Evolutionary conservation across 2,888 invertebrate species (phyloP).

Genomic region (Cryptosula pallasiana): DNA sequence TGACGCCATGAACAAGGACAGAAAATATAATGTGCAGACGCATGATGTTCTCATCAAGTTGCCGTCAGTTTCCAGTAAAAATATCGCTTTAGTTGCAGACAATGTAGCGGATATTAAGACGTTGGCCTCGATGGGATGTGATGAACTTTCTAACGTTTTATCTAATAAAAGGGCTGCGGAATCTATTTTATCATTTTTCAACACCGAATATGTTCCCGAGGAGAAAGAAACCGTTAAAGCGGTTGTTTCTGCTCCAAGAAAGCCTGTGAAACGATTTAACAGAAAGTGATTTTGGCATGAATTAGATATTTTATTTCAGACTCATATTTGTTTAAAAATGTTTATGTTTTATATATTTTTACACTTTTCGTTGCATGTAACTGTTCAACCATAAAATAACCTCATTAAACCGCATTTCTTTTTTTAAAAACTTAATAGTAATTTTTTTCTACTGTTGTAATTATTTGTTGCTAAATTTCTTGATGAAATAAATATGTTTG

Average conservation of each 20-base stretch:
- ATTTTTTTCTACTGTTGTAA: too few species aligned
- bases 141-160: background rate
- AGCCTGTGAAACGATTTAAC: background rate
- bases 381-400: too few species aligned
- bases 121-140: background rate
- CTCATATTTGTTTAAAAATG: too few species aligned
- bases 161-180: conserved; percentile 1
- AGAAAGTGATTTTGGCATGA: too few species aligned
- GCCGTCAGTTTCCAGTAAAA: conserved; percentile 83
- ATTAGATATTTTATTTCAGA: too few species aligned
- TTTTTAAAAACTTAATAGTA: too few species aligned
- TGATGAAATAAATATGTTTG: too few species aligned
- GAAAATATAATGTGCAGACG: conserved; percentile 67
- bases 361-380: too few species aligned
- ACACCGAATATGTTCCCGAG: conserved; percentile 11
- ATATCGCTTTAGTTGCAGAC: conserved; percentile 71
- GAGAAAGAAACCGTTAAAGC: background rate
- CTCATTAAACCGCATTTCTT: too few species aligned
- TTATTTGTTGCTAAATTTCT: too few species aligned
- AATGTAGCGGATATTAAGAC: conserved; percentile 55
- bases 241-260: background rate
- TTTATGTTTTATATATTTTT: too few species aligned
- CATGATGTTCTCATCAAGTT: conserved; percentile 78
- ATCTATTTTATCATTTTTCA: background rate
- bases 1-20: conserved; percentile 52